These are phyloP conservation scores for Dendrolimus punctatus DNA, from an alignment of 1,140 invertebrate species.

Conservation along the genomic window DNA sequence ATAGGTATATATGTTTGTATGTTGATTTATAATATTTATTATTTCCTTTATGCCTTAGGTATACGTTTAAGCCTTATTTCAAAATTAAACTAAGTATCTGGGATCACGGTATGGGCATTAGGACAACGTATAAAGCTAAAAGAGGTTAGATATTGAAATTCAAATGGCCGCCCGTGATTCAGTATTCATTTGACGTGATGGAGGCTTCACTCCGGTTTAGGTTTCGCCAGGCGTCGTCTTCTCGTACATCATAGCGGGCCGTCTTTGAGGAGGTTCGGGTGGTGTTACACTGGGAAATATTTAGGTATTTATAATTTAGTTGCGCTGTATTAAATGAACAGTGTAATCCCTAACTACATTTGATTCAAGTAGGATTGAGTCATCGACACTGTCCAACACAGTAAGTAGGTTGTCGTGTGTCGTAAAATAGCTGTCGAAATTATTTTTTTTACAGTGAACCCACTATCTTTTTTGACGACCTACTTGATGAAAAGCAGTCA, in stretches of 20 bases:
- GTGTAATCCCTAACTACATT: neutral
- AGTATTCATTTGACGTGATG: slow-evolving; percentile 69
- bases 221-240: slow-evolving; percentile 66
- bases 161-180: slow-evolving; percentile 64
- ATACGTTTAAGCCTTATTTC: too few species aligned
- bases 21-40: too few species aligned
- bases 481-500: too few species aligned
- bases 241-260: slow-evolving; percentile 64
- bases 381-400: too few species aligned
- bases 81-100: too few species aligned
- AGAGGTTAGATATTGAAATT: slow-evolving; percentile 61
- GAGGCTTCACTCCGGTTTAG: slow-evolving; percentile 65
- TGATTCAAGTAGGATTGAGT: too few species aligned
- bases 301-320: neutral
- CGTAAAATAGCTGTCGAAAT: too few species aligned
- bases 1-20: too few species aligned
- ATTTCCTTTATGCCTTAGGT: too few species aligned
- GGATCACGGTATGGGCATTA: slow-evolving; percentile 15
- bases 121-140: slow-evolving; percentile 10
- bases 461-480: too few species aligned
- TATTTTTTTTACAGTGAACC: too few species aligned
- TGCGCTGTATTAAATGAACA: neutral
- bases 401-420: too few species aligned
- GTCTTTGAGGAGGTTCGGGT: slow-evolving; percentile 34
- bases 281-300: slow-evolving; percentile 22